Conservation (phyloP, 2,797 vertebrate species). For the Gallinago nigripennis region DNA sequence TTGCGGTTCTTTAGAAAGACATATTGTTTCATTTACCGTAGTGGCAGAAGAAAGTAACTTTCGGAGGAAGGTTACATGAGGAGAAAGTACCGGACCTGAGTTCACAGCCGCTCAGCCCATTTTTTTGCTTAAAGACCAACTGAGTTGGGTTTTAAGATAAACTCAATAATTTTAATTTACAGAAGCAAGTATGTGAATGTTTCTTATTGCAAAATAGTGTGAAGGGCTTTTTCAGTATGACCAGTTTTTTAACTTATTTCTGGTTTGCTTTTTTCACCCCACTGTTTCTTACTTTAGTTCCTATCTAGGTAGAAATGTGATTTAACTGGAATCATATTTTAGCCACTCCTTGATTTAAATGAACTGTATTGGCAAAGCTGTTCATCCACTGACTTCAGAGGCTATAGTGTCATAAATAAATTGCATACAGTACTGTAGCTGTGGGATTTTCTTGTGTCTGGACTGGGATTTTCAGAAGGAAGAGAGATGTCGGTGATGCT, state of each 20-base stretch:
- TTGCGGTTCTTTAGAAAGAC: neutral
- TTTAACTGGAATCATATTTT: neutral
- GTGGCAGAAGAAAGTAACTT: neutral
- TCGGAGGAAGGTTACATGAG: neutral
- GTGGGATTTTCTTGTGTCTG: neutral
- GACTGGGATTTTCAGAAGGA: neutral
- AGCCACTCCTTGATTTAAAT: neutral
- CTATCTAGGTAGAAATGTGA: neutral
- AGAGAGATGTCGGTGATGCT: neutral
- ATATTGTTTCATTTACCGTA: neutral
- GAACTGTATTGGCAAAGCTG: neutral
- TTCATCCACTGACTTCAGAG: neutral
- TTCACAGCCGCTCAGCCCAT: fast-evolving
- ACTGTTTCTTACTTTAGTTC: neutral
- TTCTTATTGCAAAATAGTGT: neutral
- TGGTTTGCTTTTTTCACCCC: neutral
- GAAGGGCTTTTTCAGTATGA: neutral
- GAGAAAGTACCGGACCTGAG: neutral
- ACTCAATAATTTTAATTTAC: neutral
- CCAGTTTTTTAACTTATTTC: neutral
- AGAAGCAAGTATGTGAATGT: neutral
- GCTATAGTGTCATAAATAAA: neutral
- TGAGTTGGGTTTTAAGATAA: neutral
- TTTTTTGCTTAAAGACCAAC: neutral
- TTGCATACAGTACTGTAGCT: neutral